Conservation (phyloP, 2,797 vertebrate genomes). For the Phyllotis vaccarum region DNA sequence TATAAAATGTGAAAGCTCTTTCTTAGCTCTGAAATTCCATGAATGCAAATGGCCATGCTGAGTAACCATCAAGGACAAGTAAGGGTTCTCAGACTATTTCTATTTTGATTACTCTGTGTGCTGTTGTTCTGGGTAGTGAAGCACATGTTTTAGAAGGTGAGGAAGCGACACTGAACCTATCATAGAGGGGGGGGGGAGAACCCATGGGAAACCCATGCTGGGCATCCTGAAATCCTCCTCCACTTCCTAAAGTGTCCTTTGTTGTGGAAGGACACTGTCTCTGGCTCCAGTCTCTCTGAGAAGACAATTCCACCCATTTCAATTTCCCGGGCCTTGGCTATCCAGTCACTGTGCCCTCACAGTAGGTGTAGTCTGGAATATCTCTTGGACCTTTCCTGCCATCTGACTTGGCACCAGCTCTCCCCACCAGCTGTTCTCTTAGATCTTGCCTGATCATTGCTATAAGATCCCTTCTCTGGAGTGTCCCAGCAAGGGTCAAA, state of each 20-base stretch:
- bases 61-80: not conserved
- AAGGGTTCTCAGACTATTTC: not conserved
- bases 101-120: not conserved
- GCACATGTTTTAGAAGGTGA: not conserved
- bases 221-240: not conserved
- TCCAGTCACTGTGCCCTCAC: not conserved
- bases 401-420: slow-evolving; percentile 53
- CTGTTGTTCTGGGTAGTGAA: not conserved
- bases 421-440: slow-evolving; percentile 42
- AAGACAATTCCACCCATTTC: slow-evolving; percentile 26
- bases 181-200: not conserved
- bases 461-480: slow-evolving; percentile 50
- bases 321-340: not conserved
- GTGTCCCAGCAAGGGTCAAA: slow-evolving; percentile 44
- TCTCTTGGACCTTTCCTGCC: slow-evolving; percentile 56
- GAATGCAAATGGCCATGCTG: not conserved
- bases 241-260: not conserved
- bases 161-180: not conserved
- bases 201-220: not conserved
- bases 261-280: slow-evolving; percentile 2
- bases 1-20: not conserved
- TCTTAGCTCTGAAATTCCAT: slow-evolving; percentile 43
- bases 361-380: slow-evolving; percentile 35
- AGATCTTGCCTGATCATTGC: slow-evolving; percentile 41
- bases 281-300: not conserved